Evolutionary conservation across 2,113 vertebrate species (phyloP).

Genomic region (Cinclus mexicanus): DNA sequence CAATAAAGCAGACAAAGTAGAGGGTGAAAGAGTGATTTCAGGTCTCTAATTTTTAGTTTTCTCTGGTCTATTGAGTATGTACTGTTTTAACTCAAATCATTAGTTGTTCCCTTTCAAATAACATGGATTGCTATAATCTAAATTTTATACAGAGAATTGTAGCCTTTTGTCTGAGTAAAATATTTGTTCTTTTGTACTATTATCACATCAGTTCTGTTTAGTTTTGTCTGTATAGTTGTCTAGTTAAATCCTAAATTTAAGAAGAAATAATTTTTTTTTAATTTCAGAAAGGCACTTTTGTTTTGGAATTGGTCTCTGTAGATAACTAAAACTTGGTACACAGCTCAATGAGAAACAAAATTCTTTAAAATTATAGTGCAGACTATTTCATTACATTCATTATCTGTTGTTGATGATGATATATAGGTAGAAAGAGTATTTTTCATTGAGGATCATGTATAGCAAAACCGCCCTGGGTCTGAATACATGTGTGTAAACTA

Average conservation of each 20-base stretch:
- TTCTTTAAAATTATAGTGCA: neutral
- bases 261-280: neutral
- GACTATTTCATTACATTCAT: neutral
- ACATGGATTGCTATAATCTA: neutral
- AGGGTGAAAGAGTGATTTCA: neutral
- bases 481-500: neutral
- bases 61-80: neutral
- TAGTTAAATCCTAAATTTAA: neutral
- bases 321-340: neutral
- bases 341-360: neutral
- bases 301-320: neutral
- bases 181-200: neutral
- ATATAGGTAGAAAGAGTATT: neutral
- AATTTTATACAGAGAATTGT: neutral
- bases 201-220: neutral
- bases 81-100: neutral
- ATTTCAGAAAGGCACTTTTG: neutral
- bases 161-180: neutral
- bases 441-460: neutral
- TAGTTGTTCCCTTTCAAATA: neutral
- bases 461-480: neutral
- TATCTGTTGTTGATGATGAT: neutral
- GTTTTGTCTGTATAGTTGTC: neutral
- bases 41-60: neutral
- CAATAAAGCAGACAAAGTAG: neutral